Conservation (phyloP, 2,797 vertebrate species). For the Xyrichtys novacula region DNA sequence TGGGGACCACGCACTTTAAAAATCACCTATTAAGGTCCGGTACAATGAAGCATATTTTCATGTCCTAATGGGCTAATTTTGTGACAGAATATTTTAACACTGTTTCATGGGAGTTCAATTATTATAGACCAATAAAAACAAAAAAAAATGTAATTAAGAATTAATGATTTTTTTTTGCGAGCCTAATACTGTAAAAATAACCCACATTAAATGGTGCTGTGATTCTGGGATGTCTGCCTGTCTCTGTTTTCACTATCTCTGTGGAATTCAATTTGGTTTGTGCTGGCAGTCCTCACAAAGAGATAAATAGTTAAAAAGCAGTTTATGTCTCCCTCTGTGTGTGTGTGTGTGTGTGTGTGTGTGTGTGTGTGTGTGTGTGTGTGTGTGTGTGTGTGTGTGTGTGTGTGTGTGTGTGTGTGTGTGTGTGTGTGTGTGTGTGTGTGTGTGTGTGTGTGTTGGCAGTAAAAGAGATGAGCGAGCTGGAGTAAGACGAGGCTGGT, state of each 20-base stretch:
- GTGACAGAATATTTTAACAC: neutral
- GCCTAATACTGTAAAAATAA: neutral
- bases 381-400: neutral
- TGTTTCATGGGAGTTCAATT: neutral
- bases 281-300: neutral
- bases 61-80: neutral
- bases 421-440: slow-evolving; percentile 19
- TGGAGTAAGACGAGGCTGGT: slow-evolving; percentile 17
- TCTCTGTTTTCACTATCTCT: slow-evolving; percentile 12
- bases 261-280: slow-evolving; percentile 6
- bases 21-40: no score
- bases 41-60: neutral
- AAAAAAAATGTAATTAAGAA: neutral
- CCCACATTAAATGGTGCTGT: neutral
- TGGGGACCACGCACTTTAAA: neutral
- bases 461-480: slow-evolving; percentile 21
- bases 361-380: neutral
- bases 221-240: neutral
- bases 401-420: slow-evolving; percentile 1
- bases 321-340: slow-evolving; percentile 1
- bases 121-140: slow-evolving; percentile 1
- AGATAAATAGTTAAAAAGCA: slow-evolving; percentile 32
- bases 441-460: slow-evolving; percentile 7
- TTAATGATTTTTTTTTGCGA: slow-evolving; percentile 3
- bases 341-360: neutral